Conservation (phyloP, 1,140 invertebrate genomes). For the Spodoptera frugiperda region DNA sequence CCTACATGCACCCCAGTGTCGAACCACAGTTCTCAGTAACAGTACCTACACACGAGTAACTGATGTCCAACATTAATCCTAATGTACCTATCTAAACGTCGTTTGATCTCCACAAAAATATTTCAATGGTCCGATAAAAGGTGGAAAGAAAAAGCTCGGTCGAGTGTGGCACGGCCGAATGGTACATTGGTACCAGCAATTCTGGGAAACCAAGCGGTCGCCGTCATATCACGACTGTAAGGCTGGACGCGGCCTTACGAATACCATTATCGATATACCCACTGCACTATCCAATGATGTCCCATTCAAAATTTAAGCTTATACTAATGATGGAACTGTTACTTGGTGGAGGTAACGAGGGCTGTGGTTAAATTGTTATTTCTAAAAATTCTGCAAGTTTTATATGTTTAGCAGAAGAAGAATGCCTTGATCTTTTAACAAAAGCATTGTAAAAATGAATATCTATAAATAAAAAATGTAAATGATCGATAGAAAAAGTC, state of each 20-base stretch:
- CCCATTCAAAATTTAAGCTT: neutral
- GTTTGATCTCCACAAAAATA: constrained; percentile 86
- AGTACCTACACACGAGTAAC: constrained; percentile 70
- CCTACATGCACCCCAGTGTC: constrained; percentile 46
- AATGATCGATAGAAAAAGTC: constrained; percentile 40
- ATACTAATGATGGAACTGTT: constrained; percentile 16
- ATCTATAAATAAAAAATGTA: constrained; percentile 17
- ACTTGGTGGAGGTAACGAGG: neutral
- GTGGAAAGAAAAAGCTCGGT: constrained; percentile 70
- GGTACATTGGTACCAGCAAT: constrained; percentile 83
- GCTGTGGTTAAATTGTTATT: constrained; percentile 18
- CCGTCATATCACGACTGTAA: constrained; percentile 84
- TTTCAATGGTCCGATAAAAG: constrained; percentile 84
- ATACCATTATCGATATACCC: constrained; percentile 64
- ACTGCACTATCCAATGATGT: constrained; percentile 13
- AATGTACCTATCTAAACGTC: constrained; percentile 82
- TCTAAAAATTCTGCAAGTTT: neutral
- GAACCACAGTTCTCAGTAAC: constrained; percentile 63
- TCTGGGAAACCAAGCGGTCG: constrained; percentile 80
- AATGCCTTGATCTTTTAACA: neutral
- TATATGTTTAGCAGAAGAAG: neutral
- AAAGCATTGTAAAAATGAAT: neutral
- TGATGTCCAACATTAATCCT: constrained; percentile 85
- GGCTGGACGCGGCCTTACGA: constrained; percentile 57
- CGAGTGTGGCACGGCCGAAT: constrained; percentile 77